Base-by-base conservation (phyloP, 92 coral and sea anemone genomes). In the Phenganax subtilis region DNA sequence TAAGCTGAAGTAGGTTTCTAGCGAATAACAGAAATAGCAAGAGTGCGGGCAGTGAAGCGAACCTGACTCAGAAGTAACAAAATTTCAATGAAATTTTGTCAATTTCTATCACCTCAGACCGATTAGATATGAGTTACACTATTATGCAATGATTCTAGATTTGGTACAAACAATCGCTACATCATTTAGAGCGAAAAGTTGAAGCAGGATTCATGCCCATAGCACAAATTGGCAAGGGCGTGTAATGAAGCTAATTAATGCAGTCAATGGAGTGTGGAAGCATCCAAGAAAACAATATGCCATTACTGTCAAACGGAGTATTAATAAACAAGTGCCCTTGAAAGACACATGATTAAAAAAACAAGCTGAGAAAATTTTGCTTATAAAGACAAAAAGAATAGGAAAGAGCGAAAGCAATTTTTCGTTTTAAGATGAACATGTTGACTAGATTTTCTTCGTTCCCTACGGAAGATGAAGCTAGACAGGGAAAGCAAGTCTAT, bases 181-280 rank as follows among this genome's bases (percentile, higher is more conserved):
- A 37, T 37, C 3, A 37, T 37, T 1, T 37, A 37, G 2, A 37
- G 47, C 5, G 47, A 1, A 37, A 37, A 37, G 3, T 37, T 37
- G 47, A 37, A 37, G 47, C 2, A 17, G n/a, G 67, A 61, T 12
- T 61, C 27, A 61, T 59, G 67, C 15, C 25, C 1, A 61, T 61
- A 61, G 25, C 67, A 61, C 67, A 28, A 61, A 14, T 27, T 9
- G 11, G 51, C 9, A 37, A 30, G 51, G 72, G 72, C 72, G 72
- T 66, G 72, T 66, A 66, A 6, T 6, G 51, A 61, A 28, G 67
- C 12, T 25, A 66, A 66, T 66, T 66, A 25, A 66, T 66, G 72
- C 72, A 30, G 10, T 30, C 72, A 66, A 6, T 30, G 72, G 31
- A 27, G 72, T 66, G 72, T 66, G 51, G 31, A 66, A 20, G 72